Evolutionary conservation across 2,797 vertebrate genomes (phyloP), one percentile per base, ranked within the genome.

Genomic region (Molossus alvarezi): DNA sequence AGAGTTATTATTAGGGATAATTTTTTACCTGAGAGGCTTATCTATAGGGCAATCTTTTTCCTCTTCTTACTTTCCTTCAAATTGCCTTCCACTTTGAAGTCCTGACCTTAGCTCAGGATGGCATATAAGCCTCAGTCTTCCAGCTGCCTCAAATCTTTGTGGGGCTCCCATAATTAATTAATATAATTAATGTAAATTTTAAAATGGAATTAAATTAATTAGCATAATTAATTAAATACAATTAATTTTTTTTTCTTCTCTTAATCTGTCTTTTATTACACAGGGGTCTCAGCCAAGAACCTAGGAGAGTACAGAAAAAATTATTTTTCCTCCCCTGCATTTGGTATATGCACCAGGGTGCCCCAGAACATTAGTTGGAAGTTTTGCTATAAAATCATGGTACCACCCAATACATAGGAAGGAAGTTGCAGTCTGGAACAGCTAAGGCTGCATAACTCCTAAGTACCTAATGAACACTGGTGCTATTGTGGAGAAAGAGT

Each of bases 191-290:
- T 25, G 48, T 25, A 33, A 67, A 77, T 37, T 48, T 86, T 64
- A 72, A 81, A 25, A 9, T 41, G 9, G 27, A 57, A 45, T 27
- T 67, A 58, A 89, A 67, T 51, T 83, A 48, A 86, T 92, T 45
- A 71, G 81, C 7, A 13, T 48, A 75, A 51, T 60, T 73, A 86
- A 33, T 80, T 72, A 88, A 65, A 33, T 37, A n/a, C 5, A 57
- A 79, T 72, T 88, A 82, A 72, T 6, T 9, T 27, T 27, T 33
- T n/a, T n/a, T 92, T 72, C 53, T 88, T 83, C 45, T 55, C 29
- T 25, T 79, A 45, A 88, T 81, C 67, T 88, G 11, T 72, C 58
- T 92, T 88, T 88, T 58, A 75, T 80, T 64, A 95, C 12, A 8
- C 6, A 27, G 1, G 51, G 1, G 18, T 23, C 51, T 91, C 58